Base-by-base conservation (phyloP, 2,113 vertebrate species). In the Aphelocoma coerulescens region DNA sequence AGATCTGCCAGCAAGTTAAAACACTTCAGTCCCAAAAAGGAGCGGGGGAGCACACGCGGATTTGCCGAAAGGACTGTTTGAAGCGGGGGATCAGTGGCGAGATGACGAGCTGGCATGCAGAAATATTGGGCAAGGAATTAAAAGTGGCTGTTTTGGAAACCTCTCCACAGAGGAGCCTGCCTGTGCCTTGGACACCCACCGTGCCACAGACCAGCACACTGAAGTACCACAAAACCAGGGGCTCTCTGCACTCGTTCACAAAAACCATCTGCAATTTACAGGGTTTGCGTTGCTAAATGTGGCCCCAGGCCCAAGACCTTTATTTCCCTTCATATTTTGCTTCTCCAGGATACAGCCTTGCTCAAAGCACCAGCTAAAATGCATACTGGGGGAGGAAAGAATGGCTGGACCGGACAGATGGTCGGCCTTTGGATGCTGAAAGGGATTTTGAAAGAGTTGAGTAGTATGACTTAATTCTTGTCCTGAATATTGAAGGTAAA, bases 401-500 rank as follows among this genome's bases (percentile, higher is more conserved):
- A 62, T 24, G 67, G 27, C 37, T 11, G 74, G 46, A 16, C 54
- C 1, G 2, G 89, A 66, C 81, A 91, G 93, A 94, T 90, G 94
- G 93, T 62, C 79, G 30, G 93, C 75, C 79, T 87, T 65, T 33
- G 71, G 93, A 78, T 27, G 69, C 77, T 89, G 87, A 93, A 92
- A 88, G 72, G 88, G 90, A 76, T 37, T 94, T 74, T 61, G 91
- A 80, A 52, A 41, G 75, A 65, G 72, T 30, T 41, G 59, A 74
- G 72, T 1, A 44, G 77, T 48, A 85, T 20, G 61, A 80, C 88
- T 91, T 85, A 86, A 89, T 61, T 92, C 76, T 82, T 39, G 59
- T 67, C 78, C 82, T 85, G 85, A 93, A 74, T 85, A 93, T 80
- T 80, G 55, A 66, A 87, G 85, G 82, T 88, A 89, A 87, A 94